Conservation (phyloP, 2,113 vertebrate species). For the Gymnogyps californianus region DNA sequence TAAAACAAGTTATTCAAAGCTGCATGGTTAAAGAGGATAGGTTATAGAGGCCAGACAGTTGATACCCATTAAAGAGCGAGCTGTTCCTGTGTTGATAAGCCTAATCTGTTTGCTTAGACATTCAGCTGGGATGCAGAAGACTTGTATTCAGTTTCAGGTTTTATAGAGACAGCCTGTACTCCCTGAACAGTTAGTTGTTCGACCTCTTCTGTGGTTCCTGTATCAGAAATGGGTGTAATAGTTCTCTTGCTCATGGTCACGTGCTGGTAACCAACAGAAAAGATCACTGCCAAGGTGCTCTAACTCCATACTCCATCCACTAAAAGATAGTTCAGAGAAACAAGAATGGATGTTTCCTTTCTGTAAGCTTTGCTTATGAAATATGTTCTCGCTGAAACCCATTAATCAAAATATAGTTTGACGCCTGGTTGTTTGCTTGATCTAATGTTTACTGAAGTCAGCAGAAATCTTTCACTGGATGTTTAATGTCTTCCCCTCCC, state of each 20-base stretch:
- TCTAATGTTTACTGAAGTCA: conserved; percentile 43
- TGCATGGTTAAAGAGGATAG: not conserved
- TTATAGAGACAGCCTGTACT: not conserved
- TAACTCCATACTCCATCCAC: not conserved
- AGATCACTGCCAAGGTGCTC: not conserved
- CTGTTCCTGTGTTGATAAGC: not conserved
- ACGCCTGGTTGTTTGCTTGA: not conserved
- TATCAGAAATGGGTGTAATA: not conserved
- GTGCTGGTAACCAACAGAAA: not conserved
- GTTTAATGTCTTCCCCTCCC: not conserved
- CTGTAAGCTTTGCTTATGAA: not conserved
- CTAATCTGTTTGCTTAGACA: not conserved
- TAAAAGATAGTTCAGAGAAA: not conserved
- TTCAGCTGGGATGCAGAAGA: not conserved
- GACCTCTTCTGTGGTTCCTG: not conserved
- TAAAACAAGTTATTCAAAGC: not conserved
- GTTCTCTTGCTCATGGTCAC: not conserved
- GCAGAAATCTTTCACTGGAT: conserved; percentile 7
- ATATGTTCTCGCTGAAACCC: not conserved
- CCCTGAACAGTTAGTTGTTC: not conserved
- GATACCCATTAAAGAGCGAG: not conserved
- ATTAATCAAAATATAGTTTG: not conserved
- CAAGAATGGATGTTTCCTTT: not conserved
- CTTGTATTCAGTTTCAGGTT: not conserved
- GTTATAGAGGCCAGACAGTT: not conserved